Evolutionary conservation across 2,888 invertebrate genomes (phyloP).

Genomic region (Agrenia bidenticulata): DNA sequence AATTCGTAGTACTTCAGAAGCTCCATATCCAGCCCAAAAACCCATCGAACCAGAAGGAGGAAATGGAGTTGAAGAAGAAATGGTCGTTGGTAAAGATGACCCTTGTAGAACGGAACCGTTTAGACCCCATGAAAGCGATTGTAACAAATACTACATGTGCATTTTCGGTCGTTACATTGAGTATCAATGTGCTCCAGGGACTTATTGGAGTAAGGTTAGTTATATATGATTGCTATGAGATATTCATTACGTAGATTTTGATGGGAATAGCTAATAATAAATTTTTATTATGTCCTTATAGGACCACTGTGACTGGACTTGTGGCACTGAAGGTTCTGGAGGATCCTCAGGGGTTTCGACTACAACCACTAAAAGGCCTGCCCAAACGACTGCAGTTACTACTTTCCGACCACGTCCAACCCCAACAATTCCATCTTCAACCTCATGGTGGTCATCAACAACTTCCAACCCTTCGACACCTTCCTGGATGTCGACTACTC

Average conservation of each 20-base stretch:
- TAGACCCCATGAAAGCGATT: slow-evolving; percentile 42
- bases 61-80: too few relatives aligned
- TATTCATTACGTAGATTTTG: slow-evolving; percentile 4
- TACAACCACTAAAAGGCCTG: slow-evolving; percentile 27
- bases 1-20: background rate
- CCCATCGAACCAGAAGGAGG: background rate
- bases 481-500: slow-evolving; percentile 14
- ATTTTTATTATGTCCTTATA: too few relatives aligned
- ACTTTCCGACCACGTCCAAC: slow-evolving; percentile 18
- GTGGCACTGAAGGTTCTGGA: slow-evolving; percentile 54
- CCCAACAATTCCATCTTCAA: slow-evolving; percentile 5
- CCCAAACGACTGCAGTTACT: slow-evolving; percentile 27
- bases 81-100: slow-evolving; percentile 11
- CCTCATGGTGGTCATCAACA: slow-evolving; percentile 20
- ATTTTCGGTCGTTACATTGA: slow-evolving; percentile 70
- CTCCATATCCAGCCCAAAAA: background rate
- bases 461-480: slow-evolving; percentile 15
- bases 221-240: background rate
- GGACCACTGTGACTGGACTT: slow-evolving; percentile 51
- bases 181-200: slow-evolving; percentile 71
- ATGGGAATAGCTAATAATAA: background rate
- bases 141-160: slow-evolving; percentile 69
- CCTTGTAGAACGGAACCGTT: slow-evolving; percentile 41
- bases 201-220: slow-evolving; percentile 71
- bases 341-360: slow-evolving; percentile 23